A percentile compares a stretch with the other conserved stretches of the same genome.
phyloP scores from a whole-genome alignment of 2,888 invertebrate genomes.

The Coremacera marginata region DNA sequence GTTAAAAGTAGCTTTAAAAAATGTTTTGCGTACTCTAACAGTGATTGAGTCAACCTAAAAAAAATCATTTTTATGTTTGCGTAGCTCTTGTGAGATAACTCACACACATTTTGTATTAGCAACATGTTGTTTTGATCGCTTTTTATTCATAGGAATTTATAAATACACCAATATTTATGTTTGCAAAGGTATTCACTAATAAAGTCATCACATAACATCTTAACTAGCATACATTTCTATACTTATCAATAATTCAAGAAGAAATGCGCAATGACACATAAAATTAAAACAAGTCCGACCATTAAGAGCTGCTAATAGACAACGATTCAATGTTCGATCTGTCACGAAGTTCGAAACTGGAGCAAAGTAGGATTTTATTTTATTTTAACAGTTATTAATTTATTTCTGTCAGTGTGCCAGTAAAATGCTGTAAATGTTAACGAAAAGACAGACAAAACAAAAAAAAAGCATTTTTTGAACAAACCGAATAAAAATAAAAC shows the following conservation, averaged over 20 bases:
- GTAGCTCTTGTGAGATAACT: too few species aligned
- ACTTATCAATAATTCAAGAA: neutral
- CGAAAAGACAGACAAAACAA: neutral
- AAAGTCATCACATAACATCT: neutral
- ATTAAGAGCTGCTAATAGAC: neutral
- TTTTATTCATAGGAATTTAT: too few species aligned
- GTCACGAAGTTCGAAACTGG: conserved; percentile 32
- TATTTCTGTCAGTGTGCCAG: neutral
- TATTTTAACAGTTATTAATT: conserved; percentile 16
- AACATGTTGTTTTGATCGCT: too few species aligned
- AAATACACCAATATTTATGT: too few species aligned
- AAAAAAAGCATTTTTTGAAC: neutral
- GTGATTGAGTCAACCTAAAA: too few species aligned
- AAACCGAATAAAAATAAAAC: neutral
- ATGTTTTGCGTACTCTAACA: too few species aligned
- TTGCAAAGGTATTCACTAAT: neutral
- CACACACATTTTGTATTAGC: too few species aligned
- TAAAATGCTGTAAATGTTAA: neutral
- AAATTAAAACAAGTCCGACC: neutral
- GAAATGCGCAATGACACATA: neutral
- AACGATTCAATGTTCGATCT: neutral
- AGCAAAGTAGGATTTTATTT: conserved; percentile 36
- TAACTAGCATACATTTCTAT: neutral
- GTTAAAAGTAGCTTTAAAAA: too few species aligned
- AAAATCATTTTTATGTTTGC: too few species aligned